Evolutionary conservation across 2,113 vertebrate species (phyloP).

Genomic region (Toxotes jaculatrix): DNA sequence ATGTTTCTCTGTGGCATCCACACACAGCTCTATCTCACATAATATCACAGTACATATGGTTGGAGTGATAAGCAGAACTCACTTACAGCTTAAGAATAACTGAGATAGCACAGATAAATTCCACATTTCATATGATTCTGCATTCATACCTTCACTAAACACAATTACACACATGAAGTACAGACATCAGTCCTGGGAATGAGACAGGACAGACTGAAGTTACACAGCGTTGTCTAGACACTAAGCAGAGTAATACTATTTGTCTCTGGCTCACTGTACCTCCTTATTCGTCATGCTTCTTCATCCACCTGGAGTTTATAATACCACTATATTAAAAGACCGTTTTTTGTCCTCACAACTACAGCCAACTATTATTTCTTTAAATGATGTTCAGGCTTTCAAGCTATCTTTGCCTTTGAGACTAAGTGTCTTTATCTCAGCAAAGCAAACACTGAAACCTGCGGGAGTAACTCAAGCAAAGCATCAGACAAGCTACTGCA

Average conservation of each 20-base stretch:
- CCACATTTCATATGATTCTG: background rate
- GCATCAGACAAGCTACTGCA: conserved; percentile 2
- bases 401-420: conserved; percentile 32
- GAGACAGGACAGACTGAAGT: conserved; percentile 9
- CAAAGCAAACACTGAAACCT: background rate
- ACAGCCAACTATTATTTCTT: conserved; percentile 29
- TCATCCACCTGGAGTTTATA: conserved; percentile 21
- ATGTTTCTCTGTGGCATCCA: conserved; percentile 18
- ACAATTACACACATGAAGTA: background rate
- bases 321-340: conserved; percentile 29
- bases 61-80: background rate
- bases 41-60: background rate
- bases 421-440: conserved; percentile 1
- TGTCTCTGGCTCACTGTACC: conserved; percentile 18
- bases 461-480: background rate
- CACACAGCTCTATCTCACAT: background rate
- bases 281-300: conserved; percentile 19
- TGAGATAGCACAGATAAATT: background rate
- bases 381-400: conserved; percentile 27
- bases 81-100: background rate
- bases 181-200: background rate
- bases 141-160: background rate
- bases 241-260: conserved; percentile 16
- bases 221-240: conserved; percentile 31
- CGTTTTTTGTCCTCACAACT: conserved; percentile 12